These are phyloP conservation scores for Euborellia annulipes DNA, from an alignment of 1,140 invertebrate genomes.

Conservation along the genomic window DNA sequence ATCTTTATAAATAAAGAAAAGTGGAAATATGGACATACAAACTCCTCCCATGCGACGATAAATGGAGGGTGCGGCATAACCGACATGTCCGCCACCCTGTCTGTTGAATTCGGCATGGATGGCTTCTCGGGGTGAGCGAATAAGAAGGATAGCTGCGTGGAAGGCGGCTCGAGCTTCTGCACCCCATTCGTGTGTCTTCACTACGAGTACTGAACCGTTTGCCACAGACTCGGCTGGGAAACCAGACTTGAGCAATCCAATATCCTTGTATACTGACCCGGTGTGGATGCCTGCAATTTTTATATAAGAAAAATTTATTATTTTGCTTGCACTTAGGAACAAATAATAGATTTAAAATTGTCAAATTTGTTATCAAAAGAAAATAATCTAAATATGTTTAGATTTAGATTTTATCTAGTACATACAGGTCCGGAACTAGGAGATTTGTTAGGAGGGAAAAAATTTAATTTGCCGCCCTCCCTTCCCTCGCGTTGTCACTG, in stretches of 20 bases:
- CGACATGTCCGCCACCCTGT: conserved; percentile 51
- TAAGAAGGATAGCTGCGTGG: conserved; percentile 46
- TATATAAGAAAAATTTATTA: no score
- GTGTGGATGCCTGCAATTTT: conserved; percentile 47
- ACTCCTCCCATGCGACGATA: conserved; percentile 41
- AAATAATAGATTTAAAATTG: no score
- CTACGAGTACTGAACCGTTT: conserved; percentile 55
- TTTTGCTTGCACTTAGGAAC: no score
- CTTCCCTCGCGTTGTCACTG: no score
- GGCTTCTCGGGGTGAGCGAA: conserved; percentile 50
- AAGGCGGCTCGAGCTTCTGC: conserved; percentile 37
- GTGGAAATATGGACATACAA: no score
- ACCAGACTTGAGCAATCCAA: conserved; percentile 50
- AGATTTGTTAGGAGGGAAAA: no score
- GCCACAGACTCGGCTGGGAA: conserved; percentile 60
- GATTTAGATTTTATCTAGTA: neutral
- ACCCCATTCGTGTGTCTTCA: conserved; percentile 67
- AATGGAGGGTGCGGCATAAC: conserved; percentile 44
- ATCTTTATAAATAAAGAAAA: no score
- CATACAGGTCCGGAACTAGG: no score
- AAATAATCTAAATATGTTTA: neutral
- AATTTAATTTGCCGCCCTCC: no score
- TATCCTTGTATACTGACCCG: conserved; percentile 64
- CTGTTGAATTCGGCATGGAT: conserved; percentile 59
- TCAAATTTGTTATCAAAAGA: neutral